Base-by-base conservation (phyloP, 2,888 invertebrate species). In the Labia minor region DNA sequence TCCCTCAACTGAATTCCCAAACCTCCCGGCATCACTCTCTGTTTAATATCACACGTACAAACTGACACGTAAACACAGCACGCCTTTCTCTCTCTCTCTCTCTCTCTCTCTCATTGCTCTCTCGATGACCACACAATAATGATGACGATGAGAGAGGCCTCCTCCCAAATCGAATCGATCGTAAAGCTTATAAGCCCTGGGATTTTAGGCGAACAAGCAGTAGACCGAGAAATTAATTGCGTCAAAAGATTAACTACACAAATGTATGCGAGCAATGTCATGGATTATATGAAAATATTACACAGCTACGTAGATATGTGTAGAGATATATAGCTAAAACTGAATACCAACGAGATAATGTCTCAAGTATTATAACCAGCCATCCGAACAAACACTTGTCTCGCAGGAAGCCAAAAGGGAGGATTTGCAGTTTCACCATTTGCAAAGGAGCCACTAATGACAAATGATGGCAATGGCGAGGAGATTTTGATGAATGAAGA, bases 291-390 rank as follows among this genome's bases (percentile, higher is more conserved):
- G 16, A 49, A 49, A 49, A 49, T 49, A 10, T 49, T 49, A 49
- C 16, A 49, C n/a, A 49, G 3, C 14, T 49, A 49, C 8, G n/a
- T 49, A 49, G 8, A 49, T 49, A 49, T 49, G n/a, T n/a, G 16
- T 14, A 16, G 14, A 49, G 49, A 49, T 4, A 49, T 4, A 49
- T 4, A 49, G 16, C 49, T 11, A 4, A 14, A 49, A 49, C 49
- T 4, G 49, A 49, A 49, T 49, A 49, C 49, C 49, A 49, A 49
- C 49, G 49, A 49, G 49, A 14, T 10, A 49, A 49, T 49, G 49
- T 49, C 49, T 49, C 49, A 49, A 49, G 49, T 49, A 49, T 49
- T 49, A 49, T 49, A 49, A 49, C 49, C 49, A 49, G 49, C 49
- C 49, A 49, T 4, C 49, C 4, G 49, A 49, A 49, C 49, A 49